Percentiles rank a stretch among this genome's conserved stretches.
Conservation (phyloP, 1,140 invertebrate genomes). For the Drosophila sechellia region DNA sequence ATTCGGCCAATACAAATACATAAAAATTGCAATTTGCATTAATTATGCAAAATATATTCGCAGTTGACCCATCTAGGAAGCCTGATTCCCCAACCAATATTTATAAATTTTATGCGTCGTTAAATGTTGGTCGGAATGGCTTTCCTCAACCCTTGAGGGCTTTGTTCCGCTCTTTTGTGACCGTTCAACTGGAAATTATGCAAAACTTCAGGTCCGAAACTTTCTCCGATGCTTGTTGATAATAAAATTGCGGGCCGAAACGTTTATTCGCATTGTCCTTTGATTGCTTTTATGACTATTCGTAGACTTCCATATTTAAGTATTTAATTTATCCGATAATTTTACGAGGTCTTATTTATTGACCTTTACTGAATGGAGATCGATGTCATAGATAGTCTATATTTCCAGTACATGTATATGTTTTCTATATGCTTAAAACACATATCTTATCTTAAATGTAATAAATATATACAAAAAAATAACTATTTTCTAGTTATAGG, state of each 20-base stretch:
- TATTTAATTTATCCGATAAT: constrained; percentile 14
- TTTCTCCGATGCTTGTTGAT: constrained; percentile 49
- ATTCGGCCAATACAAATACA: constrained; percentile 52
- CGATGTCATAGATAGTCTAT: neutral
- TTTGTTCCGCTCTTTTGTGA: constrained; percentile 41
- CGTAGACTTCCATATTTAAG: constrained; percentile 9
- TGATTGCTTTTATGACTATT: constrained; percentile 51
- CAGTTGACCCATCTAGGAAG: constrained; percentile 33
- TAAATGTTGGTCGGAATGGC: constrained; percentile 52
- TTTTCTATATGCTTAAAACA: neutral
- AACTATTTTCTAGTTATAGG: too few species aligned
- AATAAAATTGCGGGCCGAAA: constrained; percentile 28
- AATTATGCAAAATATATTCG: constrained; percentile 64
- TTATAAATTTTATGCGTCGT: constrained; percentile 73
- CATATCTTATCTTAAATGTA: neutral
- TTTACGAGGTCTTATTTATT: neutral
- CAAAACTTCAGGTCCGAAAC: constrained; percentile 59
- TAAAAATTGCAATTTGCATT: constrained; percentile 62
- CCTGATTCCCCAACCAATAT: constrained; percentile 23
- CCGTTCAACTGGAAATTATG: constrained; percentile 70
- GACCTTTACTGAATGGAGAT: neutral
- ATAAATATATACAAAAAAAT: neutral
- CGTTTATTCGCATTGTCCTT: constrained; percentile 24
- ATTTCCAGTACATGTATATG: too few species aligned
- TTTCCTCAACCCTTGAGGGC: constrained; percentile 10